Evolutionary conservation across 2,797 vertebrate genomes (phyloP).

Genomic region (Sebastes hubbsi): DNA sequence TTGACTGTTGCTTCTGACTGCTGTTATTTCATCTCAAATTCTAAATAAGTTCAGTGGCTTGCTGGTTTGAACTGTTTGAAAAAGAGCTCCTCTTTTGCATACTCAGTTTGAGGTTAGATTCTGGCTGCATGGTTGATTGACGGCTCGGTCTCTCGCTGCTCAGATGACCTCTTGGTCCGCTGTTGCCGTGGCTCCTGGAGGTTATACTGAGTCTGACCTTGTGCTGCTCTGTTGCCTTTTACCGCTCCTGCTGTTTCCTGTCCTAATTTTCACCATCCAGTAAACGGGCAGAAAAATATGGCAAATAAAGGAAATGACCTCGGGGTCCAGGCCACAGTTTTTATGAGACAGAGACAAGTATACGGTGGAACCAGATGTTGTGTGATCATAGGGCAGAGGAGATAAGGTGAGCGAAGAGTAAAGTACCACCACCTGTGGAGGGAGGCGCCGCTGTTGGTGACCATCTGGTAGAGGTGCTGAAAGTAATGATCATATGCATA

Average conservation of each 20-base stretch:
- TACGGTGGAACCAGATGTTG: conserved; percentile 57
- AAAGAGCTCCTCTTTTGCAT: neutral
- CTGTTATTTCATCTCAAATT: neutral
- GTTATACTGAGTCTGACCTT: neutral
- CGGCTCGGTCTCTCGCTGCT: neutral
- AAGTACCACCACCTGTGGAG: conserved; percentile 50
- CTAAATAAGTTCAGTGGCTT: neutral
- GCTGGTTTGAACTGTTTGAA: neutral
- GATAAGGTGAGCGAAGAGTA: conserved; percentile 23
- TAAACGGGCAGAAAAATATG: conserved; percentile 15
- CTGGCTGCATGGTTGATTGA: neutral
- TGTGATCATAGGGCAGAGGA: conserved; percentile 40
- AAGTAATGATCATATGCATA: conserved; percentile 1
- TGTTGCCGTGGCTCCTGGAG: neutral
- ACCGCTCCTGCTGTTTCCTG: conserved; percentile 8
- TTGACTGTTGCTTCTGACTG: neutral
- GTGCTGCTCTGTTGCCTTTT: neutral
- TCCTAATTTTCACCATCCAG: conserved; percentile 11
- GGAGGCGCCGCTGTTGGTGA: conserved; percentile 24
- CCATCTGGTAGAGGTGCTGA: conserved; percentile 48
- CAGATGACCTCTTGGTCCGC: neutral
- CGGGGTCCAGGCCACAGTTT: conserved; percentile 15
- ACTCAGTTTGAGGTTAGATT: neutral
- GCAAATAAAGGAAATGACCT: conserved; percentile 34
- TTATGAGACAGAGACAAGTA: conserved; percentile 40